Evolutionary conservation across 2,113 vertebrate species (phyloP), one percentile per base, ranked within the genome.

Genomic region (Scartelaos histophorus): DNA sequence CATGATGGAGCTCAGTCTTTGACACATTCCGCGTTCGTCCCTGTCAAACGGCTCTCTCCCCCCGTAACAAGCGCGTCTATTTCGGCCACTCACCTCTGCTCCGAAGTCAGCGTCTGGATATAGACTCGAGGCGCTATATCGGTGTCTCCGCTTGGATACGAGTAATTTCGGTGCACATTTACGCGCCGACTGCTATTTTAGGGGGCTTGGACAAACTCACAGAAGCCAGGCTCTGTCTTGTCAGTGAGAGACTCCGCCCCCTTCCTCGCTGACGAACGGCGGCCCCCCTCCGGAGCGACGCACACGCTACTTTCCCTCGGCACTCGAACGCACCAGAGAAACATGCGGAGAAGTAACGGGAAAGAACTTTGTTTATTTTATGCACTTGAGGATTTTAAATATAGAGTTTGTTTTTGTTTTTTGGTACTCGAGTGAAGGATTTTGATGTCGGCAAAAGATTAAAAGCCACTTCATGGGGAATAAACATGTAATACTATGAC

Each of bases 161-260:
- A 85, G 92, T 91, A 91, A 92, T 94, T 93, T 92, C 90, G 85
- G 88, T 92, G 85, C 92, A 92, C 93, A 91, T 90, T 92, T 90
- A 92, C 91, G 85, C 90, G 89, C 90, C 66, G 88, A 74, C 89
- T 93, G 91, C 93, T 94, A 94, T 94, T 94, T 94, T 94, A 90
- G 93, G 88, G 83, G 91, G 90, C 91, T 90, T 89, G 91, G 93
- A 93, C 93, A 93, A 94, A 94, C 93, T 94, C 93, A 84, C 89
- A 90, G 25, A 92, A 92, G 88, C 88, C 88, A 87, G 90, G 82
- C 88, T 90, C 83, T 84, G 87, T 92, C 93, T 92, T 93, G 93
- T 93, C 92, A 93, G 77, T 74, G 78, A 78, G 43, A 86, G 84
- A 89, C 91, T 92, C 92, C 93, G 84, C 93, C 93, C 89, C 86